Evolutionary conservation across 2,888 invertebrate species (phyloP).

Genomic region (Vannuccia rotundouncinata): DNA sequence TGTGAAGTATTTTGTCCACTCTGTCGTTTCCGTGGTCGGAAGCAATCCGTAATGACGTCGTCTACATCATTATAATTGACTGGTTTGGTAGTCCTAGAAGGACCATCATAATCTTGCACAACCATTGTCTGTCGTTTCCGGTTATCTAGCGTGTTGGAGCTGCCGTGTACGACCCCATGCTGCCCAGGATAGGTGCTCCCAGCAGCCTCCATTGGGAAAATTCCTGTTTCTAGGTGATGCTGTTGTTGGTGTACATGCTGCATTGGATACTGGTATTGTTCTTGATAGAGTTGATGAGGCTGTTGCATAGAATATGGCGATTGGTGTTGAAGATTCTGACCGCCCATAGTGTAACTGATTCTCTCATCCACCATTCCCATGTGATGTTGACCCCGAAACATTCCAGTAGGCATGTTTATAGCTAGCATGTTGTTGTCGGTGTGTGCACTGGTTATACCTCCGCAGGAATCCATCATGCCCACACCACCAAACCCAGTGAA

Average conservation of each 20-base stretch:
- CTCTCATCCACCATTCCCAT: constrained; percentile 12
- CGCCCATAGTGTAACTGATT: constrained; percentile 21
- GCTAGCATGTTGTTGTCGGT: not conserved
- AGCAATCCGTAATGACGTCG: not conserved
- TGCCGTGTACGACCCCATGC: not conserved
- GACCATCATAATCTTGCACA: constrained; percentile 11
- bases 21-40: not conserved
- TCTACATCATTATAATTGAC: not conserved
- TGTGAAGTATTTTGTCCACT: constrained; percentile 9
- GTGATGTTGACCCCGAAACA: not conserved
- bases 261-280: not conserved
- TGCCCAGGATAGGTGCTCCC: constrained; percentile 6
- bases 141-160: not conserved
- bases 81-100: not conserved
- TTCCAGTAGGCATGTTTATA: not conserved
- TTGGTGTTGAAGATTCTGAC: not conserved
- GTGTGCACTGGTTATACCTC: constrained; percentile 28
- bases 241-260: not conserved
- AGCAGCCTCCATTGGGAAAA: constrained; percentile 27
- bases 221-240: constrained; percentile 12
- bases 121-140: constrained; percentile 11
- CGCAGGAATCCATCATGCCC: not conserved
- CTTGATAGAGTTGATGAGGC: constrained; percentile 4
- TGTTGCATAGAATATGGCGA: not conserved
- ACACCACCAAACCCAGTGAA: not conserved